Conservation (phyloP, 2,888 invertebrate genomes). For the Lacanobia wlatinum region DNA sequence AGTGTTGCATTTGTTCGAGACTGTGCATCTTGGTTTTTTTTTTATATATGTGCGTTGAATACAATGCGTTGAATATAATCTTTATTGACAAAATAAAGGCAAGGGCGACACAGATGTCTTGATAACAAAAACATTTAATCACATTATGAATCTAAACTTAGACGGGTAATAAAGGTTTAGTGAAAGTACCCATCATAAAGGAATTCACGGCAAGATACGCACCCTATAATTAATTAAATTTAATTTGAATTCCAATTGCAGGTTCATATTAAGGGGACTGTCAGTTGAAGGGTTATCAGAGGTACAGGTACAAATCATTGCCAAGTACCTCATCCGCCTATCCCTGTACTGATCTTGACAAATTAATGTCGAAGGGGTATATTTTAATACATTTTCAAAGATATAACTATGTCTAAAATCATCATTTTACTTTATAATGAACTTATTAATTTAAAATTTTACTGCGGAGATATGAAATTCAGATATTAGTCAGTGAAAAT, state of each 20-base stretch:
- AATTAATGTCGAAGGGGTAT: slow-evolving; percentile 61
- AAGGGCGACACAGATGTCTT: no score
- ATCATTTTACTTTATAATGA: background rate
- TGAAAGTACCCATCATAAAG: slow-evolving; percentile 42
- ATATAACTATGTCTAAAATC: slow-evolving; percentile 19
- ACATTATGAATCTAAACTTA: background rate
- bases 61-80: no score
- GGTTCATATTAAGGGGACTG: slow-evolving; percentile 69
- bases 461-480: background rate
- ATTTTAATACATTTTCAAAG: slow-evolving; percentile 44
- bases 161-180: slow-evolving; percentile 20
- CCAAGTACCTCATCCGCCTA: slow-evolving; percentile 49
- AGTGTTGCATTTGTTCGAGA: no score
- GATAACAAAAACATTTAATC: background rate
- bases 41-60: no score
- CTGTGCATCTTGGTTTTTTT: no score
- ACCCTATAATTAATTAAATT: slow-evolving; percentile 69
- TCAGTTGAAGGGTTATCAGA: slow-evolving; percentile 64
- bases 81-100: background rate
- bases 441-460: slow-evolving; percentile 7
- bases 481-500: background rate
- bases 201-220: slow-evolving; percentile 51
- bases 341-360: slow-evolving; percentile 63
- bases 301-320: slow-evolving; percentile 62
- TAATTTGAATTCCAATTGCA: slow-evolving; percentile 73